Base-by-base conservation (phyloP, 2,113 vertebrate genomes). In the Piprites chloris region DNA sequence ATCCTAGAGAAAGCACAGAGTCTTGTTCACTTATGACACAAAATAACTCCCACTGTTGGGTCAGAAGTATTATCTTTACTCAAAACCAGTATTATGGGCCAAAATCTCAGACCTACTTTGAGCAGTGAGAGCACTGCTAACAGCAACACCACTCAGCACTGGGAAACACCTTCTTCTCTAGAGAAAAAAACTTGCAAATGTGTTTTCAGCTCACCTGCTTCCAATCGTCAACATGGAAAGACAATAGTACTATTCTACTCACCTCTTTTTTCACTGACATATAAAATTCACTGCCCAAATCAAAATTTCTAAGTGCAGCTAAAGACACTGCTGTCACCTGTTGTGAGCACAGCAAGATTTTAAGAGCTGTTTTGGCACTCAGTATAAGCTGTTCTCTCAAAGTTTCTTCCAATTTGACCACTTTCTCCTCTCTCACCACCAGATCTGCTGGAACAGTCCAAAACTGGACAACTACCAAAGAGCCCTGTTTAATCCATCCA, bases 401-500 rank as follows among this genome's bases (percentile, higher is more conserved):
- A 26, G 53, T 58, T 77, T 82, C 71, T 52, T 61, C 24, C 12
- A 67, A 44, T 20, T 50, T 55, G 53, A 26, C 22, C 23, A 22
- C n/a, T 7, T 75, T 39, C 49, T 63, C 20, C 26, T 68, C 33
- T 52, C 46, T 69, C 39, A 67, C 11, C 12, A 35, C 5, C 23
- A 75, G 12, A 52, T 55, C 75, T 76, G 11, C 18, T 3, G 4
- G 32, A 85, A 68, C 35, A 88, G 71, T 55, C 52, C 30, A 67
- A 87, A 93, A 37, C 3, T 5, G 1, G 35, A 67, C 56, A 80
- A 62, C 26, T 71, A 78, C 12, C 24, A 50, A 61, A 67, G 67
- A 87, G 20, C 39, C 39, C 0, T 0, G 1, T 10, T 59, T 28
- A 61, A 68, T n/a, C 33, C 53, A 61, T 20, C 24, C 3, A 0